phyloP scores from a whole-genome alignment of 1,140 invertebrate genomes.

The Drosophila burlai region DNA sequence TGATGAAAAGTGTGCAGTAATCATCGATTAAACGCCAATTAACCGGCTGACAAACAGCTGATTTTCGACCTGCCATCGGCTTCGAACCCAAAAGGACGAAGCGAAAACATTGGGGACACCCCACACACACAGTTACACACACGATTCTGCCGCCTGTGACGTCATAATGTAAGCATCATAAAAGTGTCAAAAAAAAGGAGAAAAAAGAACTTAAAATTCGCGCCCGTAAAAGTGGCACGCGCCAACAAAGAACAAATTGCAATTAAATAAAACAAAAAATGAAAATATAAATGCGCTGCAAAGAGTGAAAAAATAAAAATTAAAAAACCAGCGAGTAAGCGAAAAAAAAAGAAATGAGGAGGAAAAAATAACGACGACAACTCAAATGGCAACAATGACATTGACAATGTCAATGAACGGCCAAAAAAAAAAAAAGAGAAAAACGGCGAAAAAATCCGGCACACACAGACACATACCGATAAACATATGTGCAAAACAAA shows the following conservation, averaged over 20 bases:
- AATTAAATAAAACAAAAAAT: constrained; percentile 77
- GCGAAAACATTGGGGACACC: constrained; percentile 44
- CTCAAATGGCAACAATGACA: constrained; percentile 77
- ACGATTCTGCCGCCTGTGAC: constrained; percentile 45
- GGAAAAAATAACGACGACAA: constrained; percentile 56
- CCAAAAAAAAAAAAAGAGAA: constrained; percentile 61
- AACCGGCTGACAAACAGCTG: constrained; percentile 68
- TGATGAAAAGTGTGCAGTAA: constrained; percentile 41
- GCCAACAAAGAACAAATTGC: constrained; percentile 72
- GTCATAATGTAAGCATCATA: constrained; percentile 83
- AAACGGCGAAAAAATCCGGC: constrained; percentile 23
- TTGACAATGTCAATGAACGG: constrained; percentile 82
- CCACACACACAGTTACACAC: constrained; percentile 17
- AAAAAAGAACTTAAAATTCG: constrained; percentile 57
- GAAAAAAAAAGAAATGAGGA: constrained; percentile 20
- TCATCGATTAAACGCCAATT: constrained; percentile 70
- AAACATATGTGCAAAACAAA: constrained; percentile 41
- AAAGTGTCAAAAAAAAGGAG: constrained; percentile 69
- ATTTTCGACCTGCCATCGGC: constrained; percentile 62
- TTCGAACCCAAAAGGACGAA: constrained; percentile 15
- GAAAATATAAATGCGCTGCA: constrained; percentile 47
- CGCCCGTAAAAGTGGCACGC: constrained; percentile 68
- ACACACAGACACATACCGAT: constrained; percentile 6
- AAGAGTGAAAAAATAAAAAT: constrained; percentile 44
- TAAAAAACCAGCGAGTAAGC: constrained; percentile 31